Base-by-base conservation (phyloP, 2,797 vertebrate genomes). In the Melanotaenia boesemani region DNA sequence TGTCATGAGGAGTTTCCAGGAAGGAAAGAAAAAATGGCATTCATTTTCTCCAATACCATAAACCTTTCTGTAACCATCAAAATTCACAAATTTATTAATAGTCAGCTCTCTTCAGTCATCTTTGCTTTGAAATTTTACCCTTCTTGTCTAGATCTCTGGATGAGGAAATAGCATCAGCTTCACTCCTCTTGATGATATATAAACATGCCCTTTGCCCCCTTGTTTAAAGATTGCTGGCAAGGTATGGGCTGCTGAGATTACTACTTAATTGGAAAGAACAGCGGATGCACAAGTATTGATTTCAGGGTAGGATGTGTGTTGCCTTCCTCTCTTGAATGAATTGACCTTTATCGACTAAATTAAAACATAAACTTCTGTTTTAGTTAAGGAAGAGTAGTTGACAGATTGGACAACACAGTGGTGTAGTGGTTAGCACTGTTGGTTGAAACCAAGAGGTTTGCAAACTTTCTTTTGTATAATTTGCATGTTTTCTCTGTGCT, bases 181-280 rank as follows among this genome's bases (percentile, higher is more conserved):
- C 12, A 28, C 41, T 11, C 28, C 20, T 28, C 3, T 41, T n/a
- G 28, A 15, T 15, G 28, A 34, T 34, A 55, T 18, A 50, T 20
- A 37, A 37, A 28, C 11, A 11, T 57, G 26, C 54, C 22, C 54
- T 68, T 37, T 36, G 4, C 32, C 46, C 6, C 32, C 6, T 26
- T 26, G 4, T 70, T 70, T 28, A 52, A 70, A 39, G 34, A 59
- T 20, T 34, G 24, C 52, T 28, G 65, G n/a, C 12, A 22, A 67
- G 20, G 24, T 20, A 44, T 55, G 16, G 28, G 52, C 18, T 20
- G 24, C 24, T 56, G 10, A 41, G 13, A 16, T 32, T 26, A 58
- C 44, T 32, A 36, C 24, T 52, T 61, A 52, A 61, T 70, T 37
- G 39, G 22, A 52, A 70, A 41, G 58, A 70, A 62, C 15, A 55